Percentiles rank a stretch among this genome's conserved stretches.
phyloP scores from a whole-genome alignment of 1,140 invertebrate species.

The Achroia grisella region DNA sequence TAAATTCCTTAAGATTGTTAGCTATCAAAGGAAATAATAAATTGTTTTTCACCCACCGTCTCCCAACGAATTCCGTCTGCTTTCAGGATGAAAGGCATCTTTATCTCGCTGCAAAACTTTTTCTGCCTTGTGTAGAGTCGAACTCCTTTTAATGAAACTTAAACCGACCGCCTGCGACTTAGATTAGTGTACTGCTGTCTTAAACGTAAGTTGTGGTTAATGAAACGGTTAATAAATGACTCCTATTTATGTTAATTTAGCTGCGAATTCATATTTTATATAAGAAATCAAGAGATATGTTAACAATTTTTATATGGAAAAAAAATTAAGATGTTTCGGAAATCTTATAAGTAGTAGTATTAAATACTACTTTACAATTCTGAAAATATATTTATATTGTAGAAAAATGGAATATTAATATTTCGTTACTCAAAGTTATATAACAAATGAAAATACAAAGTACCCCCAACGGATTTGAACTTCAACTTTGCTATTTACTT shows the following conservation, averaged over 20 bases:
- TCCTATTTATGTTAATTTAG: too few relatives aligned
- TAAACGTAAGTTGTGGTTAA: too few relatives aligned
- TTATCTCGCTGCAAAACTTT: slow-evolving; percentile 59
- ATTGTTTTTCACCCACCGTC: slow-evolving; percentile 36
- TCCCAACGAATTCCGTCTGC: slow-evolving; percentile 29
- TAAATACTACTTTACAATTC: too few relatives aligned
- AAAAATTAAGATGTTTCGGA: too few relatives aligned
- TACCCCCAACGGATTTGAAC: slow-evolving; percentile 13
- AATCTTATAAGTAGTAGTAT: too few relatives aligned
- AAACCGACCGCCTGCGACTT: slow-evolving; percentile 51
- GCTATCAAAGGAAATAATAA: slow-evolving; percentile 44
- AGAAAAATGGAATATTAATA: too few relatives aligned
- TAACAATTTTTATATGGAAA: too few relatives aligned
- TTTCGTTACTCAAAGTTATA: too few relatives aligned
- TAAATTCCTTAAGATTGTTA: slow-evolving; percentile 9
- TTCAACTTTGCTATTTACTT: slow-evolving; percentile 35
- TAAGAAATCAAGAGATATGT: too few relatives aligned
- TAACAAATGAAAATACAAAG: slow-evolving; percentile 7
- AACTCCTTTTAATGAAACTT: slow-evolving; percentile 59
- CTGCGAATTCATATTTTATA: too few relatives aligned
- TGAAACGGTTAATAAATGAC: too few relatives aligned
- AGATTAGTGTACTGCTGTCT: slow-evolving; percentile 31
- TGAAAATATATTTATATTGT: too few relatives aligned
- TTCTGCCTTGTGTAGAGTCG: slow-evolving; percentile 44
- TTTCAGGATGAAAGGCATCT: slow-evolving; percentile 55